Evolutionary conservation across 2,113 vertebrate genomes (phyloP).

Genomic region (Cardinalis cardinalis): DNA sequence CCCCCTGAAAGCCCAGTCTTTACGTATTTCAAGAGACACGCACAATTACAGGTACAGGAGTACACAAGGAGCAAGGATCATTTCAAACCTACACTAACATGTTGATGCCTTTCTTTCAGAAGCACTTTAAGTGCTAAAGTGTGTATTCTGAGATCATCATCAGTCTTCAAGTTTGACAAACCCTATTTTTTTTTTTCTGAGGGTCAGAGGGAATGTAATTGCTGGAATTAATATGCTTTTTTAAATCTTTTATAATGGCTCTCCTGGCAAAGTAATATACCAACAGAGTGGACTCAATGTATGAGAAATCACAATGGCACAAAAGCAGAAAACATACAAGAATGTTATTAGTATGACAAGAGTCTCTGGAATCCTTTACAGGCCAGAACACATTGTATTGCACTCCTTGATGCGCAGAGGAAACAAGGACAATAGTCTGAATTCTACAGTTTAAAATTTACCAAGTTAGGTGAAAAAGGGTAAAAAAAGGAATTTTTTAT

Average conservation of each 20-base stretch:
- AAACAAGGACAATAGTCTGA: not conserved
- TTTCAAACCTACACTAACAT: not conserved
- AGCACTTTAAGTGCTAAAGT: not conserved
- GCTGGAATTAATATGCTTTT: not conserved
- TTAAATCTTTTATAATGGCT: not conserved
- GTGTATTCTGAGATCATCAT: not conserved
- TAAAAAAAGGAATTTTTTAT: not conserved
- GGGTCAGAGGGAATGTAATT: not conserved
- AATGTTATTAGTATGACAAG: not conserved
- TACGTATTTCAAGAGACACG: not conserved
- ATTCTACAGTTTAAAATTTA: not conserved
- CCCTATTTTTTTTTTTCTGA: not conserved
- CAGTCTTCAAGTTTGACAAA: not conserved
- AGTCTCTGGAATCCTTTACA: not conserved
- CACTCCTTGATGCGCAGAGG: rapidly evolving
- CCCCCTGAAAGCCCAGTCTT: not conserved
- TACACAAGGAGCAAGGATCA: not conserved
- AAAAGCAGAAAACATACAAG: not conserved
- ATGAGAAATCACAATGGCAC: not conserved
- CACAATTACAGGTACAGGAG: not conserved
- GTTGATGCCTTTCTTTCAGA: not conserved
- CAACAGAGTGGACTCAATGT: not conserved
- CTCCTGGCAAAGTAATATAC: not conserved
- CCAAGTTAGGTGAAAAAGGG: not conserved
- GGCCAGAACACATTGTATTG: not conserved